Evolutionary conservation across 2,113 vertebrate genomes (phyloP).

Genomic region (Microtus oregoni): DNA sequence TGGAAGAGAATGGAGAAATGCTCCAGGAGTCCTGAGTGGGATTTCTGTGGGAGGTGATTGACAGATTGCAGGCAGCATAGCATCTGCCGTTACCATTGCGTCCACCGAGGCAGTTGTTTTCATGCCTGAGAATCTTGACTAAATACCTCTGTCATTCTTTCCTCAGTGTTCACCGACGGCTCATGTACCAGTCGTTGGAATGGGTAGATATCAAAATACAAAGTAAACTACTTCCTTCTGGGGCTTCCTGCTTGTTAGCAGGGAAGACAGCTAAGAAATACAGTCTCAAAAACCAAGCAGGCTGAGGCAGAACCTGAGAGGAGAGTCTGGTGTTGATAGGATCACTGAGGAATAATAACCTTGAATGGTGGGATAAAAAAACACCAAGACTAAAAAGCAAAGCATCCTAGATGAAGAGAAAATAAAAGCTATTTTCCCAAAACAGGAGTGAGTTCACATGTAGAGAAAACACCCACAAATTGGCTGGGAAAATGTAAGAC

Average conservation of each 20-base stretch:
- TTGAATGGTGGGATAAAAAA: neutral
- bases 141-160: neutral
- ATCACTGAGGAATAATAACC: neutral
- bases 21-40: neutral
- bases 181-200: neutral
- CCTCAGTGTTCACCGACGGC: neutral
- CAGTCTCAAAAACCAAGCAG: neutral
- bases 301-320: neutral
- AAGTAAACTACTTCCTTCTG: neutral
- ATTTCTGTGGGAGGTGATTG: neutral
- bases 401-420: constrained; percentile 3
- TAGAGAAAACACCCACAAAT: neutral
- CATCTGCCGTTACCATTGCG: neutral
- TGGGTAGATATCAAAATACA: neutral
- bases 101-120: neutral
- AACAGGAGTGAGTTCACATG: neutral
- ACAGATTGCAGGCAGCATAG: neutral
- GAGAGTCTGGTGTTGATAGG: neutral
- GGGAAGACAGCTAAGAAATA: neutral
- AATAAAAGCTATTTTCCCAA: neutral
- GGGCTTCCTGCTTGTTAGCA: neutral
- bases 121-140: neutral
- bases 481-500: neutral
- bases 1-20: neutral
- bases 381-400: neutral